phyloP scores from a whole-genome alignment of 1,140 invertebrate genomes.

The Muscidifurax raptorellus region DNA sequence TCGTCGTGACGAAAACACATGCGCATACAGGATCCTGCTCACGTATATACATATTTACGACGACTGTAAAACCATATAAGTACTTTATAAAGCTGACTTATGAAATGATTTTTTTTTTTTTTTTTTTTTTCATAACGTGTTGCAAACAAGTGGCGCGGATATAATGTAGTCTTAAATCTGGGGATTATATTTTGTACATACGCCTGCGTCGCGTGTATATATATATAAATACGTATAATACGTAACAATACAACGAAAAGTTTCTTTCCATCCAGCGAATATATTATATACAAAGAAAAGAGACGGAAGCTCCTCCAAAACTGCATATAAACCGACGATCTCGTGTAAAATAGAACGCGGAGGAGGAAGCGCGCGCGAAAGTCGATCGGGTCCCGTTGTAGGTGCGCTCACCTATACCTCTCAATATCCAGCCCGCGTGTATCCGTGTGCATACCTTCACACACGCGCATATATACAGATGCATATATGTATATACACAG shows the following conservation, averaged over 20 bases:
- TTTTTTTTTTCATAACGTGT: too few relatives aligned
- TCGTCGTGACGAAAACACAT: neutral
- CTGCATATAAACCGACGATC: neutral
- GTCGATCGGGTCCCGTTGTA: constrained; percentile 40
- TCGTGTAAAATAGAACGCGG: neutral
- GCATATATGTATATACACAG: neutral
- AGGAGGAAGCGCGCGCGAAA: constrained; percentile 41
- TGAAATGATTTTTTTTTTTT: neutral
- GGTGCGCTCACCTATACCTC: neutral
- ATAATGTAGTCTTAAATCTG: neutral
- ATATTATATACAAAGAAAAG: too few relatives aligned
- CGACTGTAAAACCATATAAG: neutral
- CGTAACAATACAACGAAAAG: neutral
- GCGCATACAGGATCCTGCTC: too few relatives aligned
- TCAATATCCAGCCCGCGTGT: neutral
- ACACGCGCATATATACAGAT: neutral
- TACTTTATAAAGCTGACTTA: constrained; percentile 4
- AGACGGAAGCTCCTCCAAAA: neutral
- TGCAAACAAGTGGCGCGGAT: too few relatives aligned
- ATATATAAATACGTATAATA: neutral
- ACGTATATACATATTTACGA: neutral
- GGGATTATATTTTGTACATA: neutral
- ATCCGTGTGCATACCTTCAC: neutral
- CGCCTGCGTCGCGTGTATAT: too few relatives aligned
- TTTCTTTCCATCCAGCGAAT: neutral